These are phyloP conservation scores for Zaprionus taronus DNA, from an alignment of 1,140 invertebrate species.

Conservation along the genomic window DNA sequence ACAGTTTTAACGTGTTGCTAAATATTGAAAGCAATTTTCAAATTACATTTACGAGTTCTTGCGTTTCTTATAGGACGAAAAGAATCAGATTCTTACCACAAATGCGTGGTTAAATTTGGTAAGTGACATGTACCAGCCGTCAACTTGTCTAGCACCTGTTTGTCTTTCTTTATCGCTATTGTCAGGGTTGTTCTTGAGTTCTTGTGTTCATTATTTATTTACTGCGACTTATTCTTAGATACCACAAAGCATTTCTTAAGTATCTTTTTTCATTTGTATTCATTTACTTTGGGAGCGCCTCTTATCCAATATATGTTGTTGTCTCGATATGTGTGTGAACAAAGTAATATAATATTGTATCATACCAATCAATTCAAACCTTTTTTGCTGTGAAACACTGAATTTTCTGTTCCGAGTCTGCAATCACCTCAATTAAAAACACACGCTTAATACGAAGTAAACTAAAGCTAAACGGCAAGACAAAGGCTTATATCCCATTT, in stretches of 20 bases:
- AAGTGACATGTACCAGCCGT: conserved; percentile 89
- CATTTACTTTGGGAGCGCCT: conserved; percentile 48
- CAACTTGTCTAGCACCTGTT: conserved; percentile 68
- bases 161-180: conserved; percentile 45
- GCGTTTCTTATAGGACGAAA: conserved; percentile 88
- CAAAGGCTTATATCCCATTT: background rate
- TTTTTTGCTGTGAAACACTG: conserved; percentile 58
- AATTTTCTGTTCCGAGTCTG: conserved; percentile 40
- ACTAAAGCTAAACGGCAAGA: background rate
- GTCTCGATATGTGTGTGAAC: conserved; percentile 67
- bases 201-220: conserved; percentile 1
- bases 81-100: conserved; percentile 97
- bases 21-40: conserved; percentile 24
- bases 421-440: conserved; percentile 36
- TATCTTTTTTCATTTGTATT: conserved; percentile 43
- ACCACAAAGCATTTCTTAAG: conserved; percentile 54
- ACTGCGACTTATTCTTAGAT: conserved; percentile 55
- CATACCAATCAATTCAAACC: conserved; percentile 31
- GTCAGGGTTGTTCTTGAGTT: conserved; percentile 27
- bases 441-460: conserved; percentile 17
- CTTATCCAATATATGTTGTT: conserved; percentile 76
- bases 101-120: conserved; percentile 99
- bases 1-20: background rate
- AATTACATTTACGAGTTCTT: conserved; percentile 68
- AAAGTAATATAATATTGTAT: conserved; percentile 33